A percentile compares a stretch with the other conserved stretches of the same genome.
Evolutionary conservation across 2,113 vertebrate species (phyloP).

Genomic region (Clinocottus analis): DNA sequence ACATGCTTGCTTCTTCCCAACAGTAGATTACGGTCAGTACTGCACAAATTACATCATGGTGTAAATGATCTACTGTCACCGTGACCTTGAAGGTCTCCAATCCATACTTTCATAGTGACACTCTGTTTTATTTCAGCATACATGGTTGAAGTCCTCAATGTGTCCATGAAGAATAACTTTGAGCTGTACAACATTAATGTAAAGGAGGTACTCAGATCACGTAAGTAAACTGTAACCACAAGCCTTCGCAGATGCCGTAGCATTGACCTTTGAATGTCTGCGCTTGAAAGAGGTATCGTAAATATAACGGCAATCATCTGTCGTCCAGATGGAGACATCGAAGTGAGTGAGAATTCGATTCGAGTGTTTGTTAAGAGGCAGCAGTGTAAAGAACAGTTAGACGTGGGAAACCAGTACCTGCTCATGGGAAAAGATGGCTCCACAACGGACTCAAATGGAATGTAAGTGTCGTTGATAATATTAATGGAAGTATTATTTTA

Average conservation of each 20-base stretch:
- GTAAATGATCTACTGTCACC: no score
- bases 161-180: slow-evolving; percentile 77
- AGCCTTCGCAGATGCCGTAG: background rate
- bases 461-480: slow-evolving; percentile 62
- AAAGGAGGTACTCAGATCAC: slow-evolving; percentile 54
- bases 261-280: background rate
- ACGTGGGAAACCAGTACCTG: slow-evolving; percentile 62
- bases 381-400: slow-evolving; percentile 76
- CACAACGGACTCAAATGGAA: slow-evolving; percentile 71
- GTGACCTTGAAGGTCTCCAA: background rate
- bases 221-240: slow-evolving; percentile 64
- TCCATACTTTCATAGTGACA: background rate
- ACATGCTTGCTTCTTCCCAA: slow-evolving; percentile 76
- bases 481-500: background rate
- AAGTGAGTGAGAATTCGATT: slow-evolving; percentile 6
- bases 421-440: slow-evolving; percentile 83
- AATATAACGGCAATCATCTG: background rate
- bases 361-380: slow-evolving; percentile 79
- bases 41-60: background rate
- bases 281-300: background rate
- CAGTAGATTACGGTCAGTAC: slow-evolving; percentile 78
- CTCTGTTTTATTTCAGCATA: slow-evolving; percentile 70
- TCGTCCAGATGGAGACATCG: slow-evolving; percentile 60
- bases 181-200: slow-evolving; percentile 68
- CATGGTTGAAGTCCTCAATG: slow-evolving; percentile 51